Evolutionary conservation across 2,113 vertebrate genomes (phyloP), one percentile per base, ranked within the genome.

Genomic region (Ploceus nigricollis): DNA sequence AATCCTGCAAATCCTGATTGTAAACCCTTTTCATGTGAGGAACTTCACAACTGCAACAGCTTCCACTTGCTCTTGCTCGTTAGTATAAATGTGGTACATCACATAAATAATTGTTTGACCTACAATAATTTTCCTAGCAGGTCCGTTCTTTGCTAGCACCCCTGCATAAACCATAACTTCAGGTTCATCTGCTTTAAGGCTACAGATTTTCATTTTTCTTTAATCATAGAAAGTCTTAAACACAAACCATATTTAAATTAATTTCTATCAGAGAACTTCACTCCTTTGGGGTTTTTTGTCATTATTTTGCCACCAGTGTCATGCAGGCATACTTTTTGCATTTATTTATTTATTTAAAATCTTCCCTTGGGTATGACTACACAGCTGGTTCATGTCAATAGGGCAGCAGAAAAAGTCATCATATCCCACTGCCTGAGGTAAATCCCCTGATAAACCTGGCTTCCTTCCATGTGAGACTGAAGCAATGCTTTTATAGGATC

Each of bases 381-480:
- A 80, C 90, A 96, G 40, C 65, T 65, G 39, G 7, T 84, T 73
- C 37, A 53, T 19, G 72, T 96, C 94, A 95, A 89, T 91, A 96
- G 50, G 70, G 58, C 85, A 96, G 85, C 61, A 79, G 58, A 94
- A n/a, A n/a, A n/a, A 73, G 39, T 90, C 56, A 70, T 35, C 58
- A 39, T 21, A 82, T 58, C 12, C 71, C 57, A 61, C 27, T 83
- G 72, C 83, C 79, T 60, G 44, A 30, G 50, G 11, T 28, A 78
- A 83, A 94, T 33, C 48, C 81, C 76, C 64, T 9, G 17, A 97
- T 88, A 92, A 71, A 91, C 27, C 58, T 75, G 50, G 42, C 64
- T 63, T 69, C 63, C 23, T 61, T 87, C 57, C 90, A 87, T 63
- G 45, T 30, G 72, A 77, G 47, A 37, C 48, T 22, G 31, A 87